Evolutionary conservation across 2,113 vertebrate genomes (phyloP), one percentile per base, ranked within the genome.

Genomic region (Cottus gobio): DNA sequence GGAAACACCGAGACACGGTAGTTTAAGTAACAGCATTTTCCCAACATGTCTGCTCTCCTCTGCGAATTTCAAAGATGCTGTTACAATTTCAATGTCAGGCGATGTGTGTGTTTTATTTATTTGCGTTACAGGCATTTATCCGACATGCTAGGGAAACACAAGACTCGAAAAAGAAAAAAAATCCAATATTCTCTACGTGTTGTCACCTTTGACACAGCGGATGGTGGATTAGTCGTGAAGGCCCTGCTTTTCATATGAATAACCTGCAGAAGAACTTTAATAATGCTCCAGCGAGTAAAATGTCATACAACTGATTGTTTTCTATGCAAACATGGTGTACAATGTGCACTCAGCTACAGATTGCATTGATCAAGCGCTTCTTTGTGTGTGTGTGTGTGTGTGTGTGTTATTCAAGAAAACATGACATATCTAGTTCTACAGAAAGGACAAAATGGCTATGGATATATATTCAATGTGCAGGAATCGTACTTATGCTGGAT

Each of bases 141-240:
- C 72, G 69, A 42, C 64, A 61, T 31, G 57, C 37, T 57, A 5
- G 57, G 44, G 15, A 50, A 75, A 71, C 31, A 75, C 46, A 44
- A 11, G 24, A 76, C 74, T 83, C 73, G 70, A 76, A 70, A 63
- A 48, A n/a, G n/a, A 62, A 48, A n/a, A 77, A 11, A 74, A 64
- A 78, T 70, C 36, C 30, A 56, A 52, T 66, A 60, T 39, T 36
- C 37, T 34, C 16, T 8, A 48, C 62, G 0, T 44, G 66, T 28
- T 56, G 58, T 74, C 37, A 74, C 63, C 63, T 72, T 67, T 75
- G 61, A 83, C 0, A 60, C 5, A 39, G 34, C 13, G 1, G 30
- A 61, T 60, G 50, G 39, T 48, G 69, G 56, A 62, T 63, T 46
- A 42, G 42, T 69, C 62, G 22, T 16, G 0, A 24, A 44, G n/a